Conservation (phyloP, 2,888 invertebrate genomes). For the Pelosia muscerda region DNA sequence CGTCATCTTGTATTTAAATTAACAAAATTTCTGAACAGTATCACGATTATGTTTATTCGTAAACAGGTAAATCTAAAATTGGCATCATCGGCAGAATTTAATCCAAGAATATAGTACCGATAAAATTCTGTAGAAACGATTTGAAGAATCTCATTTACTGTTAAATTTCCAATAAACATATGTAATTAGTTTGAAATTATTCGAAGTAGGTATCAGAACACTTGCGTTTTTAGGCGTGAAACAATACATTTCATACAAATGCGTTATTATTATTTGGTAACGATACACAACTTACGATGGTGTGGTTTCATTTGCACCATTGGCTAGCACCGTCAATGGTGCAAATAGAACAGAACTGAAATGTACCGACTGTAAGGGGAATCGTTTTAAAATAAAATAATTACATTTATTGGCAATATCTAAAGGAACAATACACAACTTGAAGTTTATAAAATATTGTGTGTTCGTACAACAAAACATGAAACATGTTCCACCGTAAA, state of each 20-base stretch:
- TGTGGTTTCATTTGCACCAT: too few relatives aligned
- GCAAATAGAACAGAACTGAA: too few relatives aligned
- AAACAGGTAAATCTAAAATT: conserved; percentile 10
- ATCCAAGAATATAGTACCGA: conserved; percentile 7
- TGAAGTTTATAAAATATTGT: not conserved
- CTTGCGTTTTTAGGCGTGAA: conserved; percentile 25
- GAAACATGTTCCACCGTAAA: not conserved
- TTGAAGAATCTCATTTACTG: not conserved
- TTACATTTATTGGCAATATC: conserved; percentile 2
- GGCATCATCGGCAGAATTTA: not conserved
- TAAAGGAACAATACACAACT: not conserved
- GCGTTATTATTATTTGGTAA: conserved; percentile 17
- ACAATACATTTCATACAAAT: conserved; percentile 25
- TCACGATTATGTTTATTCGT: not conserved
- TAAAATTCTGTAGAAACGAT: conserved; percentile 10
- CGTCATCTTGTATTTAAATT: conserved; percentile 56
- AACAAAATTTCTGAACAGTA: not conserved
- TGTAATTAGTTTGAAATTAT: conserved; percentile 22
- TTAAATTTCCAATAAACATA: conserved; percentile 23
- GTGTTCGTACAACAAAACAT: not conserved
- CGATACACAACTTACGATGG: conserved; percentile 7
- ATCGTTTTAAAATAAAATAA: too few relatives aligned
- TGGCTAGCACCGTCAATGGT: too few relatives aligned
- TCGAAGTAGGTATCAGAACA: conserved; percentile 17
- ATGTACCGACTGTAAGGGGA: too few relatives aligned